Evolutionary conservation across 2,113 vertebrate genomes (phyloP), one percentile per base, ranked within the genome.

Genomic region (Plestiodon gilberti): DNA sequence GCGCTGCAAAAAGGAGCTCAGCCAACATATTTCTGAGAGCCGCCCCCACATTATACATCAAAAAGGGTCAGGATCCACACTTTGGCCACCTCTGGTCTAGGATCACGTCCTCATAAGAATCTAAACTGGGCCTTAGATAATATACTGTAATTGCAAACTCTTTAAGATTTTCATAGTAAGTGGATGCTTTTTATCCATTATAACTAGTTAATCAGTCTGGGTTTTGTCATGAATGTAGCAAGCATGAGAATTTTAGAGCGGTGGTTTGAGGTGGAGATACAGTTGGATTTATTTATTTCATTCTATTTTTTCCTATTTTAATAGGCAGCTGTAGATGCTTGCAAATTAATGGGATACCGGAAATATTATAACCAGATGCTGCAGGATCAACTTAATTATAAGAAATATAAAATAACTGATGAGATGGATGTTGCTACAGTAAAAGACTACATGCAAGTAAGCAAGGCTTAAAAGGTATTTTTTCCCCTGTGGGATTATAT

Each of bases 361-460:
- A 94, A 90, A 78, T 95, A 91, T 90, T 88, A 89, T 43, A 64
- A 90, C 43, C 93, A 96, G 92, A 91, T 90, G n/a, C 89, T 93
- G 59, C 75, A 88, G 74, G 94, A 95, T 83, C 86, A 95, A 57
- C 71, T 78, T 86, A 73, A 93, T 78, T 79, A 90, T 69, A 87
- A 84, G 78, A 91, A 79, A 67, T 85, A 92, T 55, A 89, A 75
- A 89, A 35, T 95, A 90, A 92, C 87, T 87, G 95, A 96, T 71
- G 80, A 87, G 61, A 69, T 76, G 28, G 95, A 96, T 87, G 75
- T 96, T 89, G 91, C 94, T 48, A 96, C 95, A 74, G 30, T 93
- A 81, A 93, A 96, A 91, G 96, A 97, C 89, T 96, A 95, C 38
- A 93, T 96, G 90, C 93, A 95, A 84, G 95, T 96, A 96, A 92